Base-by-base conservation (phyloP, 2,797 vertebrate genomes). In the Hoplostethus mediterraneus region DNA sequence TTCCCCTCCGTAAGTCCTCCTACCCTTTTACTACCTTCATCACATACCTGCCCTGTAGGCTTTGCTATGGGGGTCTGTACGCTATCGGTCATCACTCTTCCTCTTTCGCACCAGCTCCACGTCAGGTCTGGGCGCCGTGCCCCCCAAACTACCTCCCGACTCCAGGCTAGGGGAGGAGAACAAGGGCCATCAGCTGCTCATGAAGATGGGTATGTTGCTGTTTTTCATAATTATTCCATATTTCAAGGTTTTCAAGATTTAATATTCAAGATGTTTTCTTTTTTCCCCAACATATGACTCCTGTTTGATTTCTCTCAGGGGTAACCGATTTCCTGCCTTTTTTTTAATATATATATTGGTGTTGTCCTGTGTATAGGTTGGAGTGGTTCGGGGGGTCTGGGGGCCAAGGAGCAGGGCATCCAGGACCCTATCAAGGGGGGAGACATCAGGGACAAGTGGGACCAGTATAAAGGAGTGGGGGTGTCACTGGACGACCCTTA, bases 341-440 rank as follows among this genome's bases (percentile, higher is more conserved):
- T 17, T 5, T 13, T 0, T 52, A n/a, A n/a, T n/a, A n/a, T n/a
- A n/a, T 17, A 2, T 17, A 56, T 9, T 13, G 45, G 7, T 74
- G 9, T 48, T 54, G 25, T 59, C 17, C 5, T 71, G 1, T 75
- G 62, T 59, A 13, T 74, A 98, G 97, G 97, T 52, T 99, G 97
- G 97, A 99, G 98, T 2, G 98, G 98, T 17, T 98, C 96, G 1
- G 98, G 98, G 0, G 98, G 98, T 4, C 67, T 99, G 25, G 98
- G 98, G 28, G 97, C 93, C 51, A 99, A 99, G 87, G 98, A 99
- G 70, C 98, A 99, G 81, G 98, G 98, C 30, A 99, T 99, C 85
- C 97, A 99, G 90, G 98, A 99, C 88, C 98, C 98, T 45, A 98
- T 99, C 86, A 98, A 98, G 89, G 98, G 97, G 31, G 98, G 98